Percentiles rank a stretch among this genome's conserved stretches.
phyloP scores from a whole-genome alignment of 2,113 vertebrate genomes.

The Malurus cyaneus region DNA sequence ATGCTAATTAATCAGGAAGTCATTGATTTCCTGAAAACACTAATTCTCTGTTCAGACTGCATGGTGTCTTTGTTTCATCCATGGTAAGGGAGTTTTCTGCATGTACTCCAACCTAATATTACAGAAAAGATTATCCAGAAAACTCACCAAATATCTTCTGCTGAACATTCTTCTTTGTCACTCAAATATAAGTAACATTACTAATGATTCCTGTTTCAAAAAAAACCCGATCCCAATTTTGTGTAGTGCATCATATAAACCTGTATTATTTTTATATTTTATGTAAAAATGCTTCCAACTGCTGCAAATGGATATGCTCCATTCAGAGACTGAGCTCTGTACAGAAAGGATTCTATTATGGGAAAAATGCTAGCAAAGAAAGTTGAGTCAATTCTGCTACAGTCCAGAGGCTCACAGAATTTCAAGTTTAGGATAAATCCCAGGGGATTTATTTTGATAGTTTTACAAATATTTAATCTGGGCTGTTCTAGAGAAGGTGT shows the following conservation, averaged over 20 bases:
- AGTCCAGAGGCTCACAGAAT: background rate
- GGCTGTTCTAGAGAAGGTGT: background rate
- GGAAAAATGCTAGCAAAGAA: background rate
- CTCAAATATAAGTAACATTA: background rate
- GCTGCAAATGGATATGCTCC: background rate
- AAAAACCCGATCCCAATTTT: background rate
- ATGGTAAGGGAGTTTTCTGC: background rate
- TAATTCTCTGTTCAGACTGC: conserved; percentile 62
- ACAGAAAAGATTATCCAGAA: background rate
- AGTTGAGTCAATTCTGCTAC: background rate
- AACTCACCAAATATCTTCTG: background rate
- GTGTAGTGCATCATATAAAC: background rate
- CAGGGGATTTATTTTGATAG: background rate
- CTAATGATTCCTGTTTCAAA: background rate
- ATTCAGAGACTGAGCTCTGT: background rate
- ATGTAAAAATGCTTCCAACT: background rate
- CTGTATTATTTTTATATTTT: background rate
- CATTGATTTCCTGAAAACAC: conserved; percentile 66
- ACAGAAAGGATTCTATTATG: background rate
- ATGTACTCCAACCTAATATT: background rate
- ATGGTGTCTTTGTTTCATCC: conserved; percentile 51
- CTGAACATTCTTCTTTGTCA: background rate
- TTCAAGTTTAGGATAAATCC: background rate
- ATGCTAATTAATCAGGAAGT: conserved; percentile 68
- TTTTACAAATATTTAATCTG: background rate